Base-by-base conservation (phyloP, 2,113 vertebrate species). In the Psettodes erumei region DNA sequence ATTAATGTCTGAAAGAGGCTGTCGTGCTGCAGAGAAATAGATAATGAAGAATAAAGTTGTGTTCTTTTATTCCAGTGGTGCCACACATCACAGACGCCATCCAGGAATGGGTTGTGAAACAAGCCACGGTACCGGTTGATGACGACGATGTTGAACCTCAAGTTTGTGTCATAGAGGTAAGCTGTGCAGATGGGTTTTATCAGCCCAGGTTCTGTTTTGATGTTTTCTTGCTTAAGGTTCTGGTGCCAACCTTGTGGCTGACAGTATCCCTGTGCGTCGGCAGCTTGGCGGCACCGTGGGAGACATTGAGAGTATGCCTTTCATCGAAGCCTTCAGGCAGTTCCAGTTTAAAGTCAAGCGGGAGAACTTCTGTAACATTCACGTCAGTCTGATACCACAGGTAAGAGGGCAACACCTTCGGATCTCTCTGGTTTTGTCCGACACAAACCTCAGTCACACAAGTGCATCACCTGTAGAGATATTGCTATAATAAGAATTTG, bases 51-150 rank as follows among this genome's bases (percentile, higher is more conserved):
- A 25, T 55, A 4, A 13, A 30, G 25, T 47, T 21, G 4, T 7
- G 4, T 1, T 50, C n/a, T 74, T 74, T 87, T 8, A 75, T 77
- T 89, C 1, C 84, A 99, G 97, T 99, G 77, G 97, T 99, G 27
- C 98, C 98, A 45, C 98, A 99, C 82, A 99, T 99, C 91, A 98
- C 98, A n/a, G 97, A 99, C 81, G 96, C 98, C 1, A 97, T 99
- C 75, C 98, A 99, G 86, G 98, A 99, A 47, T 99, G 98, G 97
- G 96, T 99, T 0, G 95, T 98, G 94, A 96, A 95, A 42, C 98
- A 99, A 86, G 96, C 98, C 1, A 90, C 43, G 54, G 95, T 99
- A 28, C 95, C 97, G 11, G 97, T 99, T 0, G 97, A 99, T 19
- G 96, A 95, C 21, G 97, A 98, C n/a, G 95, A 92, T 1, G 63